Percentiles rank a stretch among this genome's conserved stretches.
phyloP scores from a whole-genome alignment of 2,797 vertebrate species.

The Crax fasciolata region DNA sequence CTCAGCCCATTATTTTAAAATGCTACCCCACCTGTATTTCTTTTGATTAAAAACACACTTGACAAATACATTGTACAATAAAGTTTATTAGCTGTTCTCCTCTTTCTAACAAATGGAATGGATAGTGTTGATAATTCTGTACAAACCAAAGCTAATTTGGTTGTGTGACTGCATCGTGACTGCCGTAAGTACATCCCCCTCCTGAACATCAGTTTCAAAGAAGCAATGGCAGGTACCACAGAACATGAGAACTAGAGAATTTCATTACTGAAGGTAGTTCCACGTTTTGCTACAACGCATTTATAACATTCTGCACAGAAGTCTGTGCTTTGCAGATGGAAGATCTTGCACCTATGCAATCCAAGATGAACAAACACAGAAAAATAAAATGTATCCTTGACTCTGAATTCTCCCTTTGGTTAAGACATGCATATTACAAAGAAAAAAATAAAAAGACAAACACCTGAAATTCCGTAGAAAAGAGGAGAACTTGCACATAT shows the following conservation, averaged over 20 bases:
- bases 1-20: neutral
- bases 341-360: constrained; percentile 66
- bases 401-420: constrained; percentile 71
- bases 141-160: constrained; percentile 85
- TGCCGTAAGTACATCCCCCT: constrained; percentile 78
- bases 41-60: constrained; percentile 80
- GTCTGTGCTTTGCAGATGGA: constrained; percentile 63
- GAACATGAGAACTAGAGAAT: constrained; percentile 50
- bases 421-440: constrained; percentile 82
- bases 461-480: constrained; percentile 76
- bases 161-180: constrained; percentile 77
- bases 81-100: constrained; percentile 91
- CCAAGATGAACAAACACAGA: constrained; percentile 55
- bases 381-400: constrained; percentile 26
- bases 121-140: constrained; percentile 84
- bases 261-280: constrained; percentile 49
- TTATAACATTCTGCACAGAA: constrained; percentile 65
- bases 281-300: constrained; percentile 48
- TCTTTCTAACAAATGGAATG: constrained; percentile 90
- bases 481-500: constrained; percentile 84
- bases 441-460: constrained; percentile 46
- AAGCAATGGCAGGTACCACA: constrained; percentile 78
- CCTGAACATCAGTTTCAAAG: constrained; percentile 78
- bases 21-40: neutral
- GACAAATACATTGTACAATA: constrained; percentile 84